Percentiles rank a stretch among this genome's conserved stretches.
phyloP scores from a whole-genome alignment of 1,140 invertebrate genomes.

The Scaptodrosophila lebanonensis region DNA sequence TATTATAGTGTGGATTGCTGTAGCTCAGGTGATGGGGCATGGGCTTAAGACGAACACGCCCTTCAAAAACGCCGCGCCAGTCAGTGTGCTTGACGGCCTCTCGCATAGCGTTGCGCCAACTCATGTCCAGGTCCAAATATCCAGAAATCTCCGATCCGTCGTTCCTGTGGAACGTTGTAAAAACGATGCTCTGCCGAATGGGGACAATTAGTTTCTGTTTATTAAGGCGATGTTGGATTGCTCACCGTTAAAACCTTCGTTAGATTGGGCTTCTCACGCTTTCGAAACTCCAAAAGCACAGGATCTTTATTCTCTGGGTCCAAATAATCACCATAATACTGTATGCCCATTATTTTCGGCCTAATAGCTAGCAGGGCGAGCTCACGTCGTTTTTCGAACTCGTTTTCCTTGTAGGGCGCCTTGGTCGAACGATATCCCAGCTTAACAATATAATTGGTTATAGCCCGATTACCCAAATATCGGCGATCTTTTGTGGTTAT shows the following conservation, averaged over 20 bases:
- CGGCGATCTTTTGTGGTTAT: slow-evolving; percentile 33
- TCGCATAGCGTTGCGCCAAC: slow-evolving; percentile 35
- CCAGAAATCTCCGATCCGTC: slow-evolving; percentile 60
- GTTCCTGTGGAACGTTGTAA: slow-evolving; percentile 28
- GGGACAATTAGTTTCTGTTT: neutral
- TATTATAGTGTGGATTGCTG: slow-evolving; percentile 35
- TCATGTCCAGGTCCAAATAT: slow-evolving; percentile 64
- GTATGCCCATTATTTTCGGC: slow-evolving; percentile 27
- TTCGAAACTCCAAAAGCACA: slow-evolving; percentile 45
- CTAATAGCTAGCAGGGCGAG: slow-evolving; percentile 42
- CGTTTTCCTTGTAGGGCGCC: slow-evolving; percentile 34
- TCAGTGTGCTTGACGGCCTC: slow-evolving; percentile 25
- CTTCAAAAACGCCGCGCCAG: slow-evolving; percentile 51
- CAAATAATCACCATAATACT: slow-evolving; percentile 31
- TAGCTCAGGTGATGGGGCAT: slow-evolving; percentile 56
- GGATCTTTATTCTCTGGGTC: slow-evolving; percentile 34
- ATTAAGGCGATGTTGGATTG: neutral
- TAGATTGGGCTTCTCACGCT: slow-evolving; percentile 47
- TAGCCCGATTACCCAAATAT: slow-evolving; percentile 27
- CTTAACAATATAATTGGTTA: slow-evolving; percentile 31
- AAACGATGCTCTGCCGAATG: slow-evolving; percentile 61
- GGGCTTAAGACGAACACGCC: slow-evolving; percentile 33
- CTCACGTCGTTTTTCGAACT: slow-evolving; percentile 36
- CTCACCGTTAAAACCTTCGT: slow-evolving; percentile 58
- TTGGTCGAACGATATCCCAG: slow-evolving; percentile 64